These are phyloP conservation scores for Melanargia galathea DNA, from an alignment of 2,888 invertebrate genomes.

Conservation along the genomic window DNA sequence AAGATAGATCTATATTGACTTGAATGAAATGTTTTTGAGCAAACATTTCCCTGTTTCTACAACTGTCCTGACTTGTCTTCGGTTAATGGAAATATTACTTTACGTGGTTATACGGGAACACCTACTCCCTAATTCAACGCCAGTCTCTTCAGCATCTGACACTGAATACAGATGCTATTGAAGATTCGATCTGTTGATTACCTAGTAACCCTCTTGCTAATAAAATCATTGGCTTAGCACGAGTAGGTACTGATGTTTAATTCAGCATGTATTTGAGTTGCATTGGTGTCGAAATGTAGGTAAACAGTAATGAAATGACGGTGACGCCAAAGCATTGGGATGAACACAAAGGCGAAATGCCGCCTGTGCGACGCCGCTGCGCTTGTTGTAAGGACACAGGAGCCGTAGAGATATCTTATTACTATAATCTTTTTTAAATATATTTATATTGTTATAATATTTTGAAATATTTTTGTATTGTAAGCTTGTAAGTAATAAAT, in stretches of 20 bases:
- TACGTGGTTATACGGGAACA: too few species aligned
- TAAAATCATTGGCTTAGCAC: background rate
- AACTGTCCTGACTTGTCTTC: too few species aligned
- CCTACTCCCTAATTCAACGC: background rate
- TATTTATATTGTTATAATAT: background rate
- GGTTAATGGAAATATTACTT: too few species aligned
- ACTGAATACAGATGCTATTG: slow-evolving; percentile 1
- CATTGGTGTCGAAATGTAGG: slow-evolving; percentile 12
- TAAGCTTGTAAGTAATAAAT: too few species aligned
- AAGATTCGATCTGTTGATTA: slow-evolving; percentile 3
- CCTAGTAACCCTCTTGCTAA: background rate
- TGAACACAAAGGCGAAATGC: background rate
- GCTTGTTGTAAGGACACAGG: background rate
- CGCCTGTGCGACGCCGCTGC: background rate
- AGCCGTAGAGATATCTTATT: background rate
- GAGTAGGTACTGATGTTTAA: slow-evolving; percentile 14
- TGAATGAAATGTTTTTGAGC: too few species aligned
- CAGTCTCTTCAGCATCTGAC: background rate
- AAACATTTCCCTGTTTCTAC: background rate
- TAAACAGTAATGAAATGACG: slow-evolving; percentile 6
- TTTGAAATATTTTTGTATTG: background rate
- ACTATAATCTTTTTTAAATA: background rate
- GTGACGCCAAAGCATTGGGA: background rate
- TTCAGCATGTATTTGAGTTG: background rate
- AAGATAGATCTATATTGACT: too few species aligned